Evolutionary conservation across 1,140 invertebrate species (phyloP).

Genomic region (Solen grandis): DNA sequence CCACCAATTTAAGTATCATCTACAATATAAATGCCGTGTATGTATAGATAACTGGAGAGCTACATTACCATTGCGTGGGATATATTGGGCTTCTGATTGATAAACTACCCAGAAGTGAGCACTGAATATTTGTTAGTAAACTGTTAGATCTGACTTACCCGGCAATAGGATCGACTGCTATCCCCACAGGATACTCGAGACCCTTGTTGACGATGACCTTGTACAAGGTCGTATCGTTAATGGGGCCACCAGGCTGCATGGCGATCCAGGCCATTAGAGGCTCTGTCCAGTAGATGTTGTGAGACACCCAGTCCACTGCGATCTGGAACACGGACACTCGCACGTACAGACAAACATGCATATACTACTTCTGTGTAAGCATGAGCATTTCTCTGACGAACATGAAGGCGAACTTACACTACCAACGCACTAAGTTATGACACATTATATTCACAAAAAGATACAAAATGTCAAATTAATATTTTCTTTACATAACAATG

Average conservation of each 20-base stretch:
- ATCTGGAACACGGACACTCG: constrained; percentile 84
- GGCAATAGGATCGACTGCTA: constrained; percentile 65
- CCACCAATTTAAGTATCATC: no score
- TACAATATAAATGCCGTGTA: no score
- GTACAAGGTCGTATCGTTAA: constrained; percentile 38
- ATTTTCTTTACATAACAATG: neutral
- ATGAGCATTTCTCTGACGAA: neutral
- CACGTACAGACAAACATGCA: constrained; percentile 49
- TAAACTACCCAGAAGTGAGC: no score
- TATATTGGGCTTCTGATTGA: no score
- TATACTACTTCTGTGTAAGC: no score
- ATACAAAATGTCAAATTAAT: no score
- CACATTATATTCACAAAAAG: neutral
- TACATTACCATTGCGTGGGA: no score
- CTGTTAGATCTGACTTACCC: no score
- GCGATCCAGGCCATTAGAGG: constrained; percentile 82
- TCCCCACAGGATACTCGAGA: constrained; percentile 61
- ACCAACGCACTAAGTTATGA: neutral
- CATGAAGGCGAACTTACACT: neutral
- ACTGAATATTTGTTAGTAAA: no score
- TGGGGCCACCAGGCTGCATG: constrained; percentile 54
- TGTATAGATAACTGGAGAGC: no score
- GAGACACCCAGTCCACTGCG: constrained; percentile 94
- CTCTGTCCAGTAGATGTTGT: constrained; percentile 98
- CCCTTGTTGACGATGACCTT: constrained; percentile 59